Evolutionary conservation across 2,888 invertebrate genomes (phyloP).

Genomic region (Aleiodes testaceus): DNA sequence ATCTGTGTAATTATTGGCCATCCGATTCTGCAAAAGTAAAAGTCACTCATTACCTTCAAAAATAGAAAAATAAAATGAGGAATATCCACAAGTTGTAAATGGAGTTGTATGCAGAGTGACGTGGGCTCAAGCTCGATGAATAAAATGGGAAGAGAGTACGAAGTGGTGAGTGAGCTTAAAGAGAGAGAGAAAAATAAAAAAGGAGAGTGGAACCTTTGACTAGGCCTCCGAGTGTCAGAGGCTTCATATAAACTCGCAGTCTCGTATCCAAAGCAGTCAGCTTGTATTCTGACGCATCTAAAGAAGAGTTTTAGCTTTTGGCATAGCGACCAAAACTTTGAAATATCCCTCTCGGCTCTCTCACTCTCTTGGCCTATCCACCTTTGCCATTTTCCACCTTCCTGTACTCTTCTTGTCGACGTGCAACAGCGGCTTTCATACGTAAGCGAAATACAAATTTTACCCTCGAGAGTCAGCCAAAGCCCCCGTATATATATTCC

Average conservation of each 20-base stretch:
- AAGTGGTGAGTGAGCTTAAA: too few relatives aligned
- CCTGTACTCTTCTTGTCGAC: slow-evolving; percentile 31
- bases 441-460: slow-evolving; percentile 27
- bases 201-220: slow-evolving; percentile 11
- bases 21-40: slow-evolving; percentile 6
- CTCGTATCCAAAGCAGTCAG: slow-evolving; percentile 39
- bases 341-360: slow-evolving; percentile 28
- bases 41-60: background rate
- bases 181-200: too few relatives aligned
- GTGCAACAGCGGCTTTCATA: slow-evolving; percentile 33
- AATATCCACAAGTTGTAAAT: background rate
- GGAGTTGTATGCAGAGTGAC: slow-evolving; percentile 1
- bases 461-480: slow-evolving; percentile 26
- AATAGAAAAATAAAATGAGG: background rate
- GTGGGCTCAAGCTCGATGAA: background rate
- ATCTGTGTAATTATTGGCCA: background rate
- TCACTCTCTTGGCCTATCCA: background rate
- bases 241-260: background rate
- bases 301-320: slow-evolving; percentile 1
- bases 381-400: slow-evolving; percentile 10
- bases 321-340: slow-evolving; percentile 39
- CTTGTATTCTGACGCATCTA: slow-evolving; percentile 2
- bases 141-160: background rate
- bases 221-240: background rate
- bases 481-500: slow-evolving; percentile 2